phyloP scores from a whole-genome alignment of 2,113 vertebrate genomes.

The Megaleporinus macrocephalus region DNA sequence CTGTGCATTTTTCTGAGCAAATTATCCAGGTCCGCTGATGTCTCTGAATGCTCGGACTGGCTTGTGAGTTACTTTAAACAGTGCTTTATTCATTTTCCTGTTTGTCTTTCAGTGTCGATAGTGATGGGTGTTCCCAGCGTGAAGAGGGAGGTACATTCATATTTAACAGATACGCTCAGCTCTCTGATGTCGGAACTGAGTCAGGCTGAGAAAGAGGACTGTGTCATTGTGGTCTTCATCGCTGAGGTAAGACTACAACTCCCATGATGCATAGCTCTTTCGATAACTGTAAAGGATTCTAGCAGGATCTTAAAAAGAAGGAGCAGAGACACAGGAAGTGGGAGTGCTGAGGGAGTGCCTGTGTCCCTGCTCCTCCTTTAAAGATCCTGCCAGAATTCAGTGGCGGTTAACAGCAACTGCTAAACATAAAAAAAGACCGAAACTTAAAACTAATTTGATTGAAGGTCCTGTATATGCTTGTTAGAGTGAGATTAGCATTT shows the following conservation, averaged over 20 bases:
- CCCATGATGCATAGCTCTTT: neutral
- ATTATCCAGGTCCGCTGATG: too few species aligned
- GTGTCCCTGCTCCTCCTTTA: too few species aligned
- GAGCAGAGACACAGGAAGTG: too few species aligned
- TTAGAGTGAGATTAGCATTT: too few species aligned
- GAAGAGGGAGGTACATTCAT: slow-evolving; percentile 95
- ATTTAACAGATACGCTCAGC: slow-evolving; percentile 93
- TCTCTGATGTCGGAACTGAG: slow-evolving; percentile 96
- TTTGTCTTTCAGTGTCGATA: slow-evolving; percentile 85
- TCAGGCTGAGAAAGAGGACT: slow-evolving; percentile 91
- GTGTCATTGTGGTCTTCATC: slow-evolving; percentile 94
- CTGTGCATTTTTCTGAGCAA: too few species aligned
- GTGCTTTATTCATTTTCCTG: slow-evolving; percentile 13
- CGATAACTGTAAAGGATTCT: neutral
- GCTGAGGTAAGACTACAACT: slow-evolving; percentile 84
- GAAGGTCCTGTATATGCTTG: too few species aligned
- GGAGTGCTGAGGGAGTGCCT: too few species aligned
- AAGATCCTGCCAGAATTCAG: neutral
- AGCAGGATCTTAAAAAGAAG: neutral
- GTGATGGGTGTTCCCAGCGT: slow-evolving; percentile 98
- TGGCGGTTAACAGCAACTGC: too few species aligned
- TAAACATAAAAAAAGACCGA: too few species aligned
- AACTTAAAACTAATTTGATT: too few species aligned
- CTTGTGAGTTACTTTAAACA: neutral
- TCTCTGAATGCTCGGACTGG: neutral